These are phyloP conservation scores for Sinella curviseta DNA, from an alignment of 1,140 invertebrate species.

Conservation along the genomic window DNA sequence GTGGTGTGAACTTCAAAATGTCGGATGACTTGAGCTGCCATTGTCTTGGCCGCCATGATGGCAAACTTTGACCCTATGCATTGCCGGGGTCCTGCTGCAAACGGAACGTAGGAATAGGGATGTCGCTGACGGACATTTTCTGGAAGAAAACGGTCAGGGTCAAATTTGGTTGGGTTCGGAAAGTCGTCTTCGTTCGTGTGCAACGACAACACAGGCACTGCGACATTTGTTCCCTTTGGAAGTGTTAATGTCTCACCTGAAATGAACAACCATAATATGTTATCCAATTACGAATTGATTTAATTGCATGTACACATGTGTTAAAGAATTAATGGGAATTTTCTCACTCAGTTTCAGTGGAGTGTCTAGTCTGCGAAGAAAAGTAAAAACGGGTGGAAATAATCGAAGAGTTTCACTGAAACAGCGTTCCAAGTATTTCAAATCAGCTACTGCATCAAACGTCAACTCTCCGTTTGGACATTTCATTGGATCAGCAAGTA, in stretches of 20 bases:
- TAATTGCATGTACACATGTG: neutral
- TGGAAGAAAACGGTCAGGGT: slow-evolving; percentile 56
- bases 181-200: slow-evolving; percentile 54
- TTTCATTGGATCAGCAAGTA: neutral
- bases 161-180: slow-evolving; percentile 54
- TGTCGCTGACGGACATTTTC: neutral
- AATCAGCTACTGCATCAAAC: neutral
- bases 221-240: neutral
- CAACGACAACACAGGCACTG: neutral
- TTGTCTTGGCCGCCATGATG: neutral
- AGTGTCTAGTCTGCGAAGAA: neutral
- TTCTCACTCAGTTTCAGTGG: neutral
- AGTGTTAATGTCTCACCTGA: neutral
- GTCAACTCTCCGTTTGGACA: neutral
- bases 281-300: neutral
- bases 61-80: slow-evolving; percentile 14
- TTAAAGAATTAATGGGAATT: neutral
- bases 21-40: neutral
- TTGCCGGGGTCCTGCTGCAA: slow-evolving; percentile 4
- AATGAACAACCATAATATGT: neutral
- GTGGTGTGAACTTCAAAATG: neutral
- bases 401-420: neutral
- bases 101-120: slow-evolving; percentile 23
- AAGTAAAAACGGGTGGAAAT: neutral
- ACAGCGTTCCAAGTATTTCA: slow-evolving; percentile 1